Evolutionary conservation across 2,113 vertebrate genomes (phyloP), one percentile per base, ranked within the genome.

Genomic region (Gymnorhina tibicen): DNA sequence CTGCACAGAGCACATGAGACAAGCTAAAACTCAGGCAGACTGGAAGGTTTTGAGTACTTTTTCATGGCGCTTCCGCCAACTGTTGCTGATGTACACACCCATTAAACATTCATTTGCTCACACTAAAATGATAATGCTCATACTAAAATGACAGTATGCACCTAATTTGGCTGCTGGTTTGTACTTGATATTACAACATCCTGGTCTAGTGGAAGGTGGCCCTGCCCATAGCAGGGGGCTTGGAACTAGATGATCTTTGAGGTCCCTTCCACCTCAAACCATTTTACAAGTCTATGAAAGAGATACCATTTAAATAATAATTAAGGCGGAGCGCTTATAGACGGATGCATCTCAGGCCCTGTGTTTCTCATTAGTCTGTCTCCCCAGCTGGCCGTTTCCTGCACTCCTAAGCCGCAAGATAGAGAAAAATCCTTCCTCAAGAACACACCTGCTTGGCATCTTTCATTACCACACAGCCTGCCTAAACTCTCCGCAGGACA

Each of bases 321-420:
- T 18, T 52, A 33, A 20, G 24, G 23, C 30, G 55, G 13, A 1
- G 5, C 2, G 3, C 2, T 16, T 49, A 20, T 1, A n/a, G 46
- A 4, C 0, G 0, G 63, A 3, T 52, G 4, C 8, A 20, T 32
- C n/a, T 42, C 14, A 6, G 6, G 12, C 22, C 12, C 22, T 9
- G 24, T 22, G 7, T 52, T 59, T 73, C 56, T 58, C 41, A 8
- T 35, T 7, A 37, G n/a, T 10, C 24, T 8, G n/a, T 22, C 27
- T n/a, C 39, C 19, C 39, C 18, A 6, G 12, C 1, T 37, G 60
- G 26, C 30, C 0, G 0, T 27, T 62, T 24, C 33, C 44, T 41
- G 14, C 16, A 2, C 37, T 46, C 15, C 23, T 39, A 23, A 68
- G 53, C 24, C 15, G 1, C 11, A 62, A 58, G 30, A 27, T 18